Evolutionary conservation across 2,888 invertebrate species (phyloP), one percentile per base, ranked within the genome.

Genomic region (Drosophila maculinotata): DNA sequence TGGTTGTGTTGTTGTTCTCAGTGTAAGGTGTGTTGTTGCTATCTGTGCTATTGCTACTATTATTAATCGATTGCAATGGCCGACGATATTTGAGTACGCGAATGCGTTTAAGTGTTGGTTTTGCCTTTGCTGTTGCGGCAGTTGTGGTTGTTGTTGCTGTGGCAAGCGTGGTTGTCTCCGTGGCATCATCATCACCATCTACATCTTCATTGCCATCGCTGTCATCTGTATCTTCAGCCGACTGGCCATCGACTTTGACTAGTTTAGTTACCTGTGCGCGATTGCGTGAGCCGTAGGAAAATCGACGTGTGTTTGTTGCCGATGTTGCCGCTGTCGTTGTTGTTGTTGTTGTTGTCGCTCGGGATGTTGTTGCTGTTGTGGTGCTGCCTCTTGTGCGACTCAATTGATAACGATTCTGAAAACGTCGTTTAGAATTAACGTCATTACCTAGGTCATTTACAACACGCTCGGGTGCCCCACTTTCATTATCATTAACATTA

Each of bases 381-480:
- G 63, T 31, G 47, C 69, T 63, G 68, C 73, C 65, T 76, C 87
- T 76, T 76, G 88, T 84, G 77, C 89, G 89, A 86, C 82, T 90
- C 80, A 87, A 87, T 76, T 90, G 89, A 86, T 84, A 87, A 41
- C 71, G 85, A 87, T 89, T 91, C 91, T 91, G 91, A 91, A 91
- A 91, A 89, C 91, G 91, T 85, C 90, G 90, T 88, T 88, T 90
- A 88, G 87, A 89, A 90, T 90, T 90, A 90, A 89, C 87, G 80
- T 87, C 84, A 86, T 79, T 87, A 77, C 89, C 88, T 77, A 79
- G 52, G 66, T 67, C 69, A 79, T 79, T 75, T 65, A 70, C 64
- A 69, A 52, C 69, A 74, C 65, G 53, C 59, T 45, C 49, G n/a
- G 60, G 47, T 41, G 59, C 44, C 66, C 73, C 68, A 71, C 58